Base-by-base conservation (phyloP, 2,888 invertebrate species). In the Erannis defoliaria region DNA sequence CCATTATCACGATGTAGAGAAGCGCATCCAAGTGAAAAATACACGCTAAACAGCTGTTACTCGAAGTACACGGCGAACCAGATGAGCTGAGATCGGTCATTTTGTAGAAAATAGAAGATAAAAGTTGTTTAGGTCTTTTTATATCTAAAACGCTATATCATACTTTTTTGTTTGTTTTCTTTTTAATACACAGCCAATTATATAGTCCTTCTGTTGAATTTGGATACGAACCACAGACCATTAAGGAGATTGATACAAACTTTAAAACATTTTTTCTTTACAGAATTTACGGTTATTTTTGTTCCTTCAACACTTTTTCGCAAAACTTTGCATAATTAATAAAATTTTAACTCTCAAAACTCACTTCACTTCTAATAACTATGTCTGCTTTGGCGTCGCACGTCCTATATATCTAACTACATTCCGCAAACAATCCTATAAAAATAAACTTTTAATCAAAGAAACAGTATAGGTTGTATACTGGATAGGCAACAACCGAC, bases 11-110 rank as follows among this genome's bases (percentile, higher is more conserved):
- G 0, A 71, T 84, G 45, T 85, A 88, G 0, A 89, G 64, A 1
- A 88, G 62, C 33, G 84, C 81, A 56, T 90, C 90, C 64, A 89
- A 57, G 50, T 89, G 64, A 10, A 78, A 75, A 4, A 86, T 66
- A n/a, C 75, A 81, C 76, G 82, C 81, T 0, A 76, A 73, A 50
- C 74, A 77, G n/a, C 46, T 31, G 9, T 72, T 70, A 6, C 74
- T 71, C 0, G 21, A 21, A 0, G n/a, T n/a, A 26, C 43, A 26
- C 9, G 26, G 8, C 14, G 23, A 1, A 10, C 5, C 8, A 21
- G 38, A 9, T 1, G 19, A 5, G 0, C 2, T 50, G 38, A 37
- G 0, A 9, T 59, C 40, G 8, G 43, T 35, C 57, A 64, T 62
- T 40, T 57, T 62, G 10, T 29, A 37, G 42, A 18, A 42, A 42